Percentiles rank a stretch among this genome's conserved stretches.
Evolutionary conservation across 2,888 invertebrate genomes (phyloP).

Genomic region (Sphaerophoria taeniata): DNA sequence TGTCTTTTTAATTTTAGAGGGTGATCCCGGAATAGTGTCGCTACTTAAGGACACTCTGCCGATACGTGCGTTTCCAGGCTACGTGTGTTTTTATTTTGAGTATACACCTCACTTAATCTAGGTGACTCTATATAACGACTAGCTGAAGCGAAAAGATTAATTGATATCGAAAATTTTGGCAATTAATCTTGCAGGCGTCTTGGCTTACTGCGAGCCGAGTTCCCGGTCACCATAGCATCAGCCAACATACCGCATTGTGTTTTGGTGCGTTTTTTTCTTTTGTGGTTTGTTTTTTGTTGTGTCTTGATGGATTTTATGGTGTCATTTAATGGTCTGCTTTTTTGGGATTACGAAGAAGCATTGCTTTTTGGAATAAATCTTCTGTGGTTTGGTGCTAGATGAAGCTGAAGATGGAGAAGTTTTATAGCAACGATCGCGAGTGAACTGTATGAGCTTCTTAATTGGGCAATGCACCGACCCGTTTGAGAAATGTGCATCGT

Average conservation of each 20-base stretch:
- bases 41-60: conserved; percentile 63
- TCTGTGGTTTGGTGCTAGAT: not conserved
- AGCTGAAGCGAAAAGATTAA: conserved; percentile 66
- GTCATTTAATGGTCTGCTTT: conserved; percentile 72
- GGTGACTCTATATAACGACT: conserved; percentile 38
- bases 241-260: conserved; percentile 4
- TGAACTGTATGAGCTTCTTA: conserved; percentile 41
- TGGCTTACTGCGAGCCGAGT: conserved; percentile 18
- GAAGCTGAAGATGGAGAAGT: not conserved
- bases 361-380: conserved; percentile 47
- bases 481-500: conserved; percentile 70
- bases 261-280: not conserved
- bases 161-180: conserved; percentile 72
- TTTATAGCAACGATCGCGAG: not conserved
- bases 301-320: conserved; percentile 71
- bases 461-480: conserved; percentile 56
- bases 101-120: conserved; percentile 70
- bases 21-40: conserved; percentile 61
- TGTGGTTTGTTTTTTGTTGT: conserved; percentile 30
- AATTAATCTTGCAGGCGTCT: conserved; percentile 63
- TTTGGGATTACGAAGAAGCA: conserved; percentile 67
- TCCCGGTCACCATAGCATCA: conserved; percentile 19
- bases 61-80: not conserved
- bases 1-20: conserved; percentile 34
- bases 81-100: conserved; percentile 5